Percentiles rank a stretch among this genome's conserved stretches.
Evolutionary conservation across 2,888 invertebrate species (phyloP).

Genomic region (Horisme vitalbata): DNA sequence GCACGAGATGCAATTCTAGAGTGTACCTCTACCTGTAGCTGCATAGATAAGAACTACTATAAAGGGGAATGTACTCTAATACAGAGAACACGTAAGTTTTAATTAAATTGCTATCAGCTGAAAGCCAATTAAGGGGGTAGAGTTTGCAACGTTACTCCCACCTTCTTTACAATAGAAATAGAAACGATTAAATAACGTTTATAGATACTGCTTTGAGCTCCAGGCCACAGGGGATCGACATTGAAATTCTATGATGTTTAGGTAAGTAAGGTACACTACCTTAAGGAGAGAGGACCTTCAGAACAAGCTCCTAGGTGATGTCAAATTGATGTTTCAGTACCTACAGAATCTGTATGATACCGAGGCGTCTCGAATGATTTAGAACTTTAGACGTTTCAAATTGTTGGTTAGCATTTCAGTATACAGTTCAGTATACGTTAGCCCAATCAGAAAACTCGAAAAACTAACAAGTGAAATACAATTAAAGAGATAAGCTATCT

Average conservation of each 20-base stretch:
- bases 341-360: too few species aligned
- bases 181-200: conserved; percentile 10
- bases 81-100: conserved; percentile 15
- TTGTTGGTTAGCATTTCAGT: too few species aligned
- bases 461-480: too few species aligned
- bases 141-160: conserved; percentile 8
- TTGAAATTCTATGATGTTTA: neutral
- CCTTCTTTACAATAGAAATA: conserved; percentile 7
- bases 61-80: conserved; percentile 7
- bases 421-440: too few species aligned
- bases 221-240: conserved; percentile 1
- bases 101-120: conserved; percentile 20
- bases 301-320: too few species aligned
- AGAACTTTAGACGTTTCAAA: too few species aligned
- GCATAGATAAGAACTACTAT: conserved; percentile 3
- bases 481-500: too few species aligned
- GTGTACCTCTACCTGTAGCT: conserved; percentile 13
- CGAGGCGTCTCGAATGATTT: too few species aligned
- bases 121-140: conserved; percentile 18
- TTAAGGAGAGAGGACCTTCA: too few species aligned
- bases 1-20: conserved; percentile 8
- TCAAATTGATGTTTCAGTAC: too few species aligned
- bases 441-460: too few species aligned
- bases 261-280: too few species aligned
- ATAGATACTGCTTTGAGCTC: neutral